Conservation (phyloP, 1,140 invertebrate species). For the Ceratitis capitata region DNA sequence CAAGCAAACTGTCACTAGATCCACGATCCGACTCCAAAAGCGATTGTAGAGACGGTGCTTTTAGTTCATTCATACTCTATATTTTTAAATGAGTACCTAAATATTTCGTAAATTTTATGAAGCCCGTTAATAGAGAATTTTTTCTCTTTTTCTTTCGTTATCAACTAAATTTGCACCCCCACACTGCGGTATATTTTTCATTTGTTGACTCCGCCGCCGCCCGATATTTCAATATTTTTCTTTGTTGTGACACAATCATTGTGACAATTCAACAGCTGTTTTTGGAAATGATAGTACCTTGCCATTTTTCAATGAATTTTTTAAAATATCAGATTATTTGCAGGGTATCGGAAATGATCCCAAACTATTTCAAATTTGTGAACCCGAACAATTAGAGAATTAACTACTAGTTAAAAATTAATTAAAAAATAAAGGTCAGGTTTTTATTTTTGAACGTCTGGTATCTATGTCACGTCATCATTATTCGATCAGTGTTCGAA, state of each 20-base stretch:
- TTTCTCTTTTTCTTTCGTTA: slow-evolving; percentile 4
- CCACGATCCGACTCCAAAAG: slow-evolving; percentile 74
- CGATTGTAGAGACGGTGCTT: slow-evolving; percentile 69
- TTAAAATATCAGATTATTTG: no score
- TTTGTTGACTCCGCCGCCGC: neutral
- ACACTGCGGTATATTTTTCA: neutral
- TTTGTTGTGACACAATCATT: slow-evolving; percentile 9
- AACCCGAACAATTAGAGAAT: no score
- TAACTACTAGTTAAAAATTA: no score
- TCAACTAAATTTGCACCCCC: slow-evolving; percentile 42
- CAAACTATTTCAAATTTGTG: no score
- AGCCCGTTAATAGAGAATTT: neutral
- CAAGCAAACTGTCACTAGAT: slow-evolving; percentile 72
- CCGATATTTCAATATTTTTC: neutral
- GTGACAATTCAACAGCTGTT: slow-evolving; percentile 12
- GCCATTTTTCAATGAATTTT: neutral
- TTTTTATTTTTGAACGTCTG: neutral
- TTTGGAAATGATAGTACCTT: neutral
- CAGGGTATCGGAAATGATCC: no score
- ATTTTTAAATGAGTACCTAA: neutral
- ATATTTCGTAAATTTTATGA: neutral
- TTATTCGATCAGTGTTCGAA: neutral
- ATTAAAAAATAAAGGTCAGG: no score
- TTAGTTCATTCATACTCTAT: slow-evolving; percentile 67
- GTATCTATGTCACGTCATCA: neutral